phyloP scores from a whole-genome alignment of 2,888 invertebrate genomes.

The Galeopsomyia nigrocyanea region DNA sequence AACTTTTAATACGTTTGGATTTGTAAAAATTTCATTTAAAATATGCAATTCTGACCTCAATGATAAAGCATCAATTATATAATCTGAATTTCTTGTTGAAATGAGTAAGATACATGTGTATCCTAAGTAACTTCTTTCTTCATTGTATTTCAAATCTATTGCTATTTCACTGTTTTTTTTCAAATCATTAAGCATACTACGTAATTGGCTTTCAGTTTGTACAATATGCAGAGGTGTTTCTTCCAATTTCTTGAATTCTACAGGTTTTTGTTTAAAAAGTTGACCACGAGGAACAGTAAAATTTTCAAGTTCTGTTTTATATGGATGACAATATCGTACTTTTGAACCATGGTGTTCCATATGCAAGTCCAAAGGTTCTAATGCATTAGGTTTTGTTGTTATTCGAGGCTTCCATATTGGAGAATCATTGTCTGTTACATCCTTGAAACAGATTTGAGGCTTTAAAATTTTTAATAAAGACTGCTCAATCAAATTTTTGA shows the following conservation, averaged over 20 bases:
- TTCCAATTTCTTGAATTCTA: background rate
- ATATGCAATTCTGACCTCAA: constrained; percentile 1
- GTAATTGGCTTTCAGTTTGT: background rate
- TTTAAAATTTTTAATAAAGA: background rate
- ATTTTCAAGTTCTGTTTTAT: background rate
- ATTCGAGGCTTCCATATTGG: background rate
- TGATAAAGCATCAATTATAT: background rate
- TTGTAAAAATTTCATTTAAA: constrained; percentile 2
- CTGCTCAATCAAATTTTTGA: too few relatives aligned
- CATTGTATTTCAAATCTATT: background rate
- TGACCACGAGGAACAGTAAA: background rate
- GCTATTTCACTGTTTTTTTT: background rate
- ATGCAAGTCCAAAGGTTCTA: background rate
- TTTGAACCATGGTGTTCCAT: background rate
- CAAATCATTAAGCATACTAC: background rate
- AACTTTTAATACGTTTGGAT: background rate
- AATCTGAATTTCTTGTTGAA: background rate
- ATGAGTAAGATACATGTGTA: background rate
- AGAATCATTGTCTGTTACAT: background rate
- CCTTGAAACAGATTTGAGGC: background rate
- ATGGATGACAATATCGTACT: background rate
- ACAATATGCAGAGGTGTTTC: background rate
- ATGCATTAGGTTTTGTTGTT: background rate
- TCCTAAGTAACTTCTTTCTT: background rate
- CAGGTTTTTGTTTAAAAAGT: background rate